phyloP scores from a whole-genome alignment of 2,888 invertebrate genomes.

The Drosophila stalkeri region DNA sequence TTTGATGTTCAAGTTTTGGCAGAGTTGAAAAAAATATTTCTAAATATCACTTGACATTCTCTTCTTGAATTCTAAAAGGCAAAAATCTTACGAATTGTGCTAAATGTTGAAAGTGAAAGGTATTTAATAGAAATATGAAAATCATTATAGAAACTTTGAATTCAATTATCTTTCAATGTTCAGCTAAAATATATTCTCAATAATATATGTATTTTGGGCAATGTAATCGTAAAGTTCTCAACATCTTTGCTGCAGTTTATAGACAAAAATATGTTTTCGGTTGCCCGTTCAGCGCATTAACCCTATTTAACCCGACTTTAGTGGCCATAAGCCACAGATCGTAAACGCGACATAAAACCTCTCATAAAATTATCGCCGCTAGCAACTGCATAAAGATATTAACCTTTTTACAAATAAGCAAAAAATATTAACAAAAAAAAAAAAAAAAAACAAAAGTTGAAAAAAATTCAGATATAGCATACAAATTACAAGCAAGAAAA shows the following conservation, averaged over 20 bases:
- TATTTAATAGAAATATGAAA: not conserved
- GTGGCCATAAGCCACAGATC: constrained; percentile 46
- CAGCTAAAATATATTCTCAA: not conserved
- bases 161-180: too few relatives aligned
- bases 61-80: not conserved
- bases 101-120: not conserved
- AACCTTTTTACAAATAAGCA: constrained; percentile 63
- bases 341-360: constrained; percentile 43
- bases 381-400: constrained; percentile 56
- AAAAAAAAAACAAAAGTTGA: constrained; percentile 8
- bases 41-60: not conserved
- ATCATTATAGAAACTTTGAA: too few relatives aligned
- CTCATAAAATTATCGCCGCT: constrained; percentile 47
- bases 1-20: constrained; percentile 31
- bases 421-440: constrained; percentile 1
- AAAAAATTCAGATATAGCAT: constrained; percentile 18
- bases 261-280: not conserved
- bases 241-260: not conserved
- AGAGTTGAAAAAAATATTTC: constrained; percentile 12
- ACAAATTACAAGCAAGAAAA: constrained; percentile 26
- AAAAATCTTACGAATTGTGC: not conserved
- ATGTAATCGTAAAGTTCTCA: not conserved
- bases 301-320: constrained; percentile 67
- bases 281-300: constrained; percentile 52
- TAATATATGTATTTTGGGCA: not conserved